phyloP scores from a whole-genome alignment of 2,888 invertebrate genomes.

The Crepidodera aurea region DNA sequence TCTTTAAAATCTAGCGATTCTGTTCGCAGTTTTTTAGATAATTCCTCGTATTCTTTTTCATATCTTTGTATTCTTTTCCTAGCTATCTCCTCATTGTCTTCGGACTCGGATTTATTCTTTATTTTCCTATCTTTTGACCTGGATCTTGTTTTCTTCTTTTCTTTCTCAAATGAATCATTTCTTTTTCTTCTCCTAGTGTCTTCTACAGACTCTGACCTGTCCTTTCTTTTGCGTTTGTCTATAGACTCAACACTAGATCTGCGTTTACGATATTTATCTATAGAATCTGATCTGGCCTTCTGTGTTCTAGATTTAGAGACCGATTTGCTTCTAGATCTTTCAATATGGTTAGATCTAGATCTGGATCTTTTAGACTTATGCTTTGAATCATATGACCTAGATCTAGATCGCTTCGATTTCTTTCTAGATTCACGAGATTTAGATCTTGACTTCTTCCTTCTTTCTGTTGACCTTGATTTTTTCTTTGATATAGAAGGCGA shows the following conservation, averaged over 20 bases:
- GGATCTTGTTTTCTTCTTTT: conserved; percentile 24
- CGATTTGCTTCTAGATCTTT: conserved; percentile 8
- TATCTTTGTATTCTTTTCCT: conserved; percentile 6
- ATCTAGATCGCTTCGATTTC: conserved; percentile 40
- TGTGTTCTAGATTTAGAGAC: neutral
- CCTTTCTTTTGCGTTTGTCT: conserved; percentile 6
- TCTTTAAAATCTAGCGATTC: conserved; percentile 14
- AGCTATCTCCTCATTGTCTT: neutral
- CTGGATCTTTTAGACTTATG: conserved; percentile 46
- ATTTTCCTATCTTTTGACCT: conserved; percentile 19
- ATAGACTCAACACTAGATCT: conserved; percentile 1
- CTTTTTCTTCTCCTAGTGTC: conserved; percentile 10
- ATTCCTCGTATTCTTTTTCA: conserved; percentile 17
- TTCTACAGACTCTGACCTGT: conserved; percentile 22
- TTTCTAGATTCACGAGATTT: conserved; percentile 22
- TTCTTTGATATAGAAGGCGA: neutral
- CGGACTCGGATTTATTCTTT: neutral
- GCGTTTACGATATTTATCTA: conserved; percentile 8
- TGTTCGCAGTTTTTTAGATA: conserved; percentile 20
- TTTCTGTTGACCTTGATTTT: conserved; percentile 27
- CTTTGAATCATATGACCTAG: conserved; percentile 28
- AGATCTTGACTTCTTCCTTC: conserved; percentile 26
- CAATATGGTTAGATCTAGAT: conserved; percentile 38
- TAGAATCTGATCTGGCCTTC: conserved; percentile 9
- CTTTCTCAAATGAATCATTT: neutral